These are phyloP conservation scores for Drosophila borealis DNA, from an alignment of 2,888 invertebrate species.

Conservation along the genomic window DNA sequence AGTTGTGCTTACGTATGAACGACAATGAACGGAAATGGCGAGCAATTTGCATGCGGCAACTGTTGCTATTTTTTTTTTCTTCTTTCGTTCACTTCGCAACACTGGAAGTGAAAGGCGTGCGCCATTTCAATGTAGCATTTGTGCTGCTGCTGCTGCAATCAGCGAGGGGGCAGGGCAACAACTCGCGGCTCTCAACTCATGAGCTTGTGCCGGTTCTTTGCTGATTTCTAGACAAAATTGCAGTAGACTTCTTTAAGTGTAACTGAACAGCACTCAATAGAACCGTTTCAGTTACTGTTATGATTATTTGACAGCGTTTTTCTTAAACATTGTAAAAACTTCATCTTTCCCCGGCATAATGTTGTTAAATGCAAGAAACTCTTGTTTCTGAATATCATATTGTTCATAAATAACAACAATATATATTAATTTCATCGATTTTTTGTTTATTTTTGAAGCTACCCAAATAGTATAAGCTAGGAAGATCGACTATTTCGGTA, in stretches of 20 bases:
- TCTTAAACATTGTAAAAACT: not conserved
- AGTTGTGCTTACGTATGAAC: conserved; percentile 64
- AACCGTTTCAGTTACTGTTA: conserved; percentile 24
- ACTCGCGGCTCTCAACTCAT: not conserved
- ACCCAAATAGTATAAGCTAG: too few relatives aligned
- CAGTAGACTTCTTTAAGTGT: conserved; percentile 8
- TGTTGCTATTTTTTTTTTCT: conserved; percentile 32
- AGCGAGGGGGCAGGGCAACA: not conserved
- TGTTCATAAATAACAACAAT: too few relatives aligned
- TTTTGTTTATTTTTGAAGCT: too few relatives aligned
- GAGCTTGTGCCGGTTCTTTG: conserved; percentile 41
- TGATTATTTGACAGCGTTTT: not conserved
- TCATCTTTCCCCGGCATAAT: not conserved
- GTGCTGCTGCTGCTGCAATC: conserved; percentile 11
- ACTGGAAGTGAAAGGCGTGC: conserved; percentile 60
- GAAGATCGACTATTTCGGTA: too few relatives aligned
- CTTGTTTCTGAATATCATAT: too few relatives aligned
- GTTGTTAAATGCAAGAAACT: too few relatives aligned
- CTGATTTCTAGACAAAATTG: conserved; percentile 34
- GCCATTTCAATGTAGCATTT: conserved; percentile 23
- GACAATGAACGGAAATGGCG: conserved; percentile 75
- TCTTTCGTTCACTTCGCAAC: conserved; percentile 30
- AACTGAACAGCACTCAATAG: conserved; percentile 17
- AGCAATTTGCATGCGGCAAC: conserved; percentile 70
- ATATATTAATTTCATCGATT: too few relatives aligned